Conservation (phyloP, 2,888 invertebrate genomes). For the Xanthia icteritia region DNA sequence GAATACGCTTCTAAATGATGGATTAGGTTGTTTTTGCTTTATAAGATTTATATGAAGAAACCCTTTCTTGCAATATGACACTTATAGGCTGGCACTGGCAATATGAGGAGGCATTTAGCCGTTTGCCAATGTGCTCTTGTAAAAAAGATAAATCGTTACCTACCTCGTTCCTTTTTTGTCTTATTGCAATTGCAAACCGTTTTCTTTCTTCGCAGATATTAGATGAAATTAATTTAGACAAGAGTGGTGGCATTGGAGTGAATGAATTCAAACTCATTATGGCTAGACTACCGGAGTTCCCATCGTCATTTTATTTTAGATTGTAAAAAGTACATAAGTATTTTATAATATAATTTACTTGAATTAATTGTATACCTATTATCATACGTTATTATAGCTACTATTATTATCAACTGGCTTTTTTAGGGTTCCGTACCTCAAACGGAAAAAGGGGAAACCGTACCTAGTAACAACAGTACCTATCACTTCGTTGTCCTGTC, state of each 20-base stretch:
- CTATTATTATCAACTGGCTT: not conserved
- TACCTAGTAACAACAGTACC: too few relatives aligned
- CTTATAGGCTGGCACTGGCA: too few relatives aligned
- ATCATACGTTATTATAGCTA: not conserved
- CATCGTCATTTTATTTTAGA: conserved; percentile 91
- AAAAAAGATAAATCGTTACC: not conserved
- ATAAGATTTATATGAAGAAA: not conserved
- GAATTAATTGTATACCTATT: not conserved
- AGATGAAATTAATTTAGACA: conserved; percentile 91
- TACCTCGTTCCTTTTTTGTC: not conserved
- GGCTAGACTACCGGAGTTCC: conserved; percentile 91
- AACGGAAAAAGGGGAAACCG: too few relatives aligned
- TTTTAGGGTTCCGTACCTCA: not conserved
- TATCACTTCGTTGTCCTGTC: too few relatives aligned
- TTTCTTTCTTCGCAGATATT: conserved; percentile 88
- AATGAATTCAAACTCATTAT: conserved; percentile 91
- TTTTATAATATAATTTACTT: not conserved
- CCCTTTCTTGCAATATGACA: not conserved
- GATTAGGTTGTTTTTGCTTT: not conserved
- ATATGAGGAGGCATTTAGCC: too few relatives aligned
- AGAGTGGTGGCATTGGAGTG: conserved; percentile 89
- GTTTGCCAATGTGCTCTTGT: not conserved
- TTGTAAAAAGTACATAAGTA: conserved; percentile 73
- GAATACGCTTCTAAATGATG: not conserved
- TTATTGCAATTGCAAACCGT: not conserved